Conservation (phyloP, 2,113 vertebrate species). For the Apteryx owenii region DNA sequence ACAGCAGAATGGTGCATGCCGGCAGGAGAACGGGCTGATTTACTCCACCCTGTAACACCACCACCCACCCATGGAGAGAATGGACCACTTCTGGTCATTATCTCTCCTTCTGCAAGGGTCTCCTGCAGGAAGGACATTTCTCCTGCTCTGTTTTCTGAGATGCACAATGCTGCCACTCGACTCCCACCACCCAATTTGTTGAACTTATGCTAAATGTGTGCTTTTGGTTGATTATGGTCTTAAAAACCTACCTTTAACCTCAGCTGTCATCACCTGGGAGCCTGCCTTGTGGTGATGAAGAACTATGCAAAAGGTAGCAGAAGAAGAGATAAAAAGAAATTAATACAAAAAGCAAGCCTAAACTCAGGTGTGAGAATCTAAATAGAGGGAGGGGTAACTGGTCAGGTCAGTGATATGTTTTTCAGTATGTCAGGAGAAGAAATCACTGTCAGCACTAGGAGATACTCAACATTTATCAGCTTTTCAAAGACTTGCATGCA, state of each 20-base stretch:
- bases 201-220: background rate
- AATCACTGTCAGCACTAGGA: background rate
- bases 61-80: background rate
- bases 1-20: too few species aligned
- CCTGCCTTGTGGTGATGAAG: constrained; percentile 78
- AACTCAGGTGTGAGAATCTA: background rate
- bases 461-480: background rate
- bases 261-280: constrained; percentile 80
- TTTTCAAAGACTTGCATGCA: background rate
- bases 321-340: background rate
- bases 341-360: background rate
- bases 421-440: background rate
- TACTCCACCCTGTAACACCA: background rate
- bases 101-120: background rate
- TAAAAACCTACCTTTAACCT: constrained; percentile 66
- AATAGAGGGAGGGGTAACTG: background rate
- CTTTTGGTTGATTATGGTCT: background rate
- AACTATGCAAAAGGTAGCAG: constrained; percentile 50
- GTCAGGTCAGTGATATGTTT: background rate
- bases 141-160: background rate
- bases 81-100: rapidly evolving
- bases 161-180: background rate
- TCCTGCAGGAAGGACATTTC: background rate
- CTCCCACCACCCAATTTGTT: background rate
- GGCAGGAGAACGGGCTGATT: background rate